Conservation (phyloP, 1,140 invertebrate species). For the Aphelenchoides besseyi region DNA sequence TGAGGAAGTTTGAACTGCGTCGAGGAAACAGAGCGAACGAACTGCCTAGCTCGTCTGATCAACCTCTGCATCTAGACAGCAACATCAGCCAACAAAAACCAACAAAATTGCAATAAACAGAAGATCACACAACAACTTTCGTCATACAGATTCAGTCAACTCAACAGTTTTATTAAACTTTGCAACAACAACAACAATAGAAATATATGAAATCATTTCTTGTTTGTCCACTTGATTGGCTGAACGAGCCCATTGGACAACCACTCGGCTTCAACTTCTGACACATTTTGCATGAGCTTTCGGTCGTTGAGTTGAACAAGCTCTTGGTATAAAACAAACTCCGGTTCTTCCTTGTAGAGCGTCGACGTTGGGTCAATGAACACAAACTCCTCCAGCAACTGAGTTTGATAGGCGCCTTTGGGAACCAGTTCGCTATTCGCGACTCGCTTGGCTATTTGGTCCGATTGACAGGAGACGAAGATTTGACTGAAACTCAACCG, state of each 20-base stretch:
- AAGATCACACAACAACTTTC: no score
- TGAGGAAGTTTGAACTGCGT: neutral
- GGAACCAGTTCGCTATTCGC: conserved; percentile 32
- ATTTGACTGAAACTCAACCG: conserved; percentile 71
- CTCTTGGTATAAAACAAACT: conserved; percentile 91
- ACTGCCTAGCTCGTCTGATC: neutral
- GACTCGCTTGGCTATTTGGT: conserved; percentile 76
- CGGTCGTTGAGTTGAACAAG: conserved; percentile 71
- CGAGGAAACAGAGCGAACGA: neutral
- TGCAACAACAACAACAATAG: neutral
- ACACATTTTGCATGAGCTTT: conserved; percentile 66
- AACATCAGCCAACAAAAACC: no score
- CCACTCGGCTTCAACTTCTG: conserved; percentile 90
- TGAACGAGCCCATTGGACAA: conserved; percentile 64
- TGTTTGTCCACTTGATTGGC: neutral
- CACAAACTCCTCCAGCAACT: conserved; percentile 71
- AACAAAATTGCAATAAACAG: neutral
- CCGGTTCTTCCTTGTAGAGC: conserved; percentile 72
- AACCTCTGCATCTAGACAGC: conserved; percentile 32
- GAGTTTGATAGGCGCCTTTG: conserved; percentile 58
- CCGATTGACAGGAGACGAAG: conserved; percentile 78
- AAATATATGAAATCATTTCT: neutral
- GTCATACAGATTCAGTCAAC: no score
- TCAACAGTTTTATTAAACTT: no score
- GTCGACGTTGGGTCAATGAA: conserved; percentile 82